Evolutionary conservation across 2,888 invertebrate species (phyloP).

Genomic region (Diarsia dahlii): DNA sequence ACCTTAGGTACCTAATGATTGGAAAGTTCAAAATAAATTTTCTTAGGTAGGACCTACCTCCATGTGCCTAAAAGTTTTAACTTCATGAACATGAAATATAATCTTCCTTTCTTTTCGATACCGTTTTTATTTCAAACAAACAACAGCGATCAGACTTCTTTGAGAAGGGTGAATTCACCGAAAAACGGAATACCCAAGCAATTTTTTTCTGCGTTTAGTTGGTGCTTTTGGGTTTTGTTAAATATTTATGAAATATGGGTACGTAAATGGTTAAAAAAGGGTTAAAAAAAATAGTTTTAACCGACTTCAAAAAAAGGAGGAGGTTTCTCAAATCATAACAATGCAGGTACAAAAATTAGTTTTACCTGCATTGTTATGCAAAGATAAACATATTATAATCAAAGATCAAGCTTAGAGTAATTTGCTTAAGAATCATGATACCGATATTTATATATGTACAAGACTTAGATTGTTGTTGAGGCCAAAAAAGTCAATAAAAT

Average conservation of each 20-base stretch:
- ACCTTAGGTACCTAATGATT: neutral
- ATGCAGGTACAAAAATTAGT: neutral
- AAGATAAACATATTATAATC: neutral
- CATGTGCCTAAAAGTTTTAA: neutral
- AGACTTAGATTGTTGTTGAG: neutral
- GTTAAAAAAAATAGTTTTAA: neutral
- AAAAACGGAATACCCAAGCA: constrained; percentile 1
- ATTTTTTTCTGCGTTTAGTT: neutral
- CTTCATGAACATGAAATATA: neutral
- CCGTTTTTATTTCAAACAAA: neutral
- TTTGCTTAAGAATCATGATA: constrained; percentile 12
- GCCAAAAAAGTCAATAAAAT: neutral
- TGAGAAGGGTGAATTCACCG: constrained; percentile 7
- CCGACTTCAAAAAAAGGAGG: no score
- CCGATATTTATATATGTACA: neutral
- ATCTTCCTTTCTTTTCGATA: neutral
- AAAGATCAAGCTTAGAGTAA: constrained; percentile 13
- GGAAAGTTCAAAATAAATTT: constrained; percentile 9
- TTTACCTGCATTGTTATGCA: neutral
- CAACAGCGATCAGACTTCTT: neutral
- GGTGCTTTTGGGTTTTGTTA: no score
- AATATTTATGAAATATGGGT: neutral
- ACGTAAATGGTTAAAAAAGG: neutral
- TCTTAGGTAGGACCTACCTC: neutral
- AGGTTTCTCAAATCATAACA: no score